phyloP scores from a whole-genome alignment of 2,888 invertebrate species.

The Limnephilus rhombicus region DNA sequence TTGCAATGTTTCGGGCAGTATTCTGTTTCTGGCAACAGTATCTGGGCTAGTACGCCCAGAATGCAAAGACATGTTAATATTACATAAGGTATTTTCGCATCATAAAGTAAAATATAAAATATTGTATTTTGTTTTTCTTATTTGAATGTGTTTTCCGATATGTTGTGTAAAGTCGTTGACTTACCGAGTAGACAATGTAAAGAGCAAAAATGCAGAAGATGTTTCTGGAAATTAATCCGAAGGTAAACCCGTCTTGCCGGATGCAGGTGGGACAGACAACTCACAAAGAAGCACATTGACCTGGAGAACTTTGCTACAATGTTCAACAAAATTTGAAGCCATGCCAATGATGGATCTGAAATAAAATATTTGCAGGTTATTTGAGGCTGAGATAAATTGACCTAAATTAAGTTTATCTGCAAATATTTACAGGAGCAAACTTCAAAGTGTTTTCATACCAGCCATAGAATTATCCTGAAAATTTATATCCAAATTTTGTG shows the following conservation, averaged over 20 bases:
- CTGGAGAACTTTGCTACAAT: constrained; percentile 75
- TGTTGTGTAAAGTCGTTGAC: constrained; percentile 47
- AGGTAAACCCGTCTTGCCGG: constrained; percentile 78
- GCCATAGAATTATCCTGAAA: too few relatives aligned
- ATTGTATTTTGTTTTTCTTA: not conserved
- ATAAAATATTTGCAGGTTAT: not conserved
- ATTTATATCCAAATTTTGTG: too few relatives aligned
- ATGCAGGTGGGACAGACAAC: constrained; percentile 74
- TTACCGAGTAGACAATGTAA: constrained; percentile 76
- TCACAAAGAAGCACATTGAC: constrained; percentile 76
- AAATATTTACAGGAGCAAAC: too few relatives aligned
- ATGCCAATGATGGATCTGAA: constrained; percentile 69
- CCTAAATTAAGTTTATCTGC: too few relatives aligned
- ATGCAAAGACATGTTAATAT: constrained; percentile 70
- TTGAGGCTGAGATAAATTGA: too few relatives aligned
- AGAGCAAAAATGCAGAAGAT: constrained; percentile 75
- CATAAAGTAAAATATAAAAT: constrained; percentile 66
- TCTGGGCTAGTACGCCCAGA: constrained; percentile 72
- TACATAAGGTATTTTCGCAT: constrained; percentile 73
- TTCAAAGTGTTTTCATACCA: too few relatives aligned
- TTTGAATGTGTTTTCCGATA: not conserved
- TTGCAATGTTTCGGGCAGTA: constrained; percentile 77
- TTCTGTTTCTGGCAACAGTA: constrained; percentile 79
- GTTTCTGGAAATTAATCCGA: constrained; percentile 75
- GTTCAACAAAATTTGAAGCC: constrained; percentile 69